Evolutionary conservation across 1,140 invertebrate genomes (phyloP).

Genomic region (Teleogryllus occipitalis): DNA sequence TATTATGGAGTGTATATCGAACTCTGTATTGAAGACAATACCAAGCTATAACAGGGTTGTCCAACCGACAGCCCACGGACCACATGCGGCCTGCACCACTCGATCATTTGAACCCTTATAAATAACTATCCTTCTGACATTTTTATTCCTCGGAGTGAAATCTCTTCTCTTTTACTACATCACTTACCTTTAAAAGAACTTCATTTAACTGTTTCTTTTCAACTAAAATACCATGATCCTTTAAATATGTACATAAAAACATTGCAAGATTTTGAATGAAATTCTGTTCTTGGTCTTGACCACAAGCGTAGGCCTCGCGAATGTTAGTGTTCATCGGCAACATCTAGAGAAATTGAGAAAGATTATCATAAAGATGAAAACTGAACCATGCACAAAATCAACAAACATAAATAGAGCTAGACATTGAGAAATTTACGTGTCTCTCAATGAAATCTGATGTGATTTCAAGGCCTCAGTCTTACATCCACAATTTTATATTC

Average conservation of each 20-base stretch:
- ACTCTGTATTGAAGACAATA: no score
- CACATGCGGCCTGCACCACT: no score
- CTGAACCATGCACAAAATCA: not conserved
- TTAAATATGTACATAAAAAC: slow-evolving; percentile 94
- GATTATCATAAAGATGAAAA: not conserved
- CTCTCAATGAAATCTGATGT: no score
- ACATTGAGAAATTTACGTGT: not conserved
- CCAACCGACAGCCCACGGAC: no score
- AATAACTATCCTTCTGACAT: no score
- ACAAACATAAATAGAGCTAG: not conserved
- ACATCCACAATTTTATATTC: not conserved
- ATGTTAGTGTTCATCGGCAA: slow-evolving; percentile 86
- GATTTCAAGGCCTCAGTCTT: not conserved
- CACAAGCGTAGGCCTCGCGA: slow-evolving; percentile 83
- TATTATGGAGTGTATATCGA: no score
- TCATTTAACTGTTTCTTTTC: slow-evolving; percentile 69
- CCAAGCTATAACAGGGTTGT: no score
- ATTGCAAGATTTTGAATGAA: slow-evolving; percentile 98
- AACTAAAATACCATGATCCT: slow-evolving; percentile 85
- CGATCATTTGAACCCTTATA: no score
- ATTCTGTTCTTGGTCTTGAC: slow-evolving; percentile 94
- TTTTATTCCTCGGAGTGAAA: no score
- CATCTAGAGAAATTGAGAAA: slow-evolving; percentile 48
- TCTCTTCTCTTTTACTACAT: not conserved
- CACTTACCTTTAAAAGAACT: slow-evolving; percentile 50